A percentile compares a stretch with the other conserved stretches of the same genome.
phyloP scores from a whole-genome alignment of 2,113 vertebrate genomes.

The Tetrao urogallus region DNA sequence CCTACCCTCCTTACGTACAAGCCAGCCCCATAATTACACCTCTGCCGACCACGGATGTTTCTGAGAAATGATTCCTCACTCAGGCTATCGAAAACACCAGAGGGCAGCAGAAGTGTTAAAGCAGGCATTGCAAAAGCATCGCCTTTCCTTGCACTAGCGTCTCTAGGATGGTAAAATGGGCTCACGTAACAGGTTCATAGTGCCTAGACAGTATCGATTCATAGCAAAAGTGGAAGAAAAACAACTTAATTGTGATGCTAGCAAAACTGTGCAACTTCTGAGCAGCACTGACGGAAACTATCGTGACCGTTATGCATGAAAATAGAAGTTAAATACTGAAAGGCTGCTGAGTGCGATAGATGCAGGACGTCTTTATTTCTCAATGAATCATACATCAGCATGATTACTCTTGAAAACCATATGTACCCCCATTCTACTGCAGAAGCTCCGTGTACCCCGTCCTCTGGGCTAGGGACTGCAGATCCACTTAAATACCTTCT shows the following conservation, averaged over 20 bases:
- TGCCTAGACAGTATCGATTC: not conserved
- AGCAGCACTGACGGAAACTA: not conserved
- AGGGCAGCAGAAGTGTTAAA: constrained; percentile 59
- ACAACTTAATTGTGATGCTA: not conserved
- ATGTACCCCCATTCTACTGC: not conserved
- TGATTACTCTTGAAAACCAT: not conserved
- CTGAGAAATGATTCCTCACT: not conserved
- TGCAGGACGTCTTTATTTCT: not conserved
- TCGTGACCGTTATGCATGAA: not conserved
- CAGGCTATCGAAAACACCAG: constrained; percentile 47
- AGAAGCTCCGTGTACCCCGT: not conserved
- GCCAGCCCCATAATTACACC: not conserved
- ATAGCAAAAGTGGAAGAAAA: constrained; percentile 23
- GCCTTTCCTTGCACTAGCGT: not conserved
- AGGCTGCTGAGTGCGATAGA: not conserved
- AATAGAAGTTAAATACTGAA: not conserved
- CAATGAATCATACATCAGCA: not conserved
- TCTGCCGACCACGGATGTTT: not conserved
- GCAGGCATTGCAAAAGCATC: constrained; percentile 6
- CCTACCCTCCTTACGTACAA: not conserved
- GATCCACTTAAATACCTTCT: not conserved
- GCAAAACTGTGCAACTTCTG: not conserved
- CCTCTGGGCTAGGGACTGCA: not conserved
- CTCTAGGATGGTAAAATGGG: not conserved
- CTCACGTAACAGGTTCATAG: not conserved